These are phyloP conservation scores for Malurus cyaneus DNA, from an alignment of 2,113 vertebrate genomes.

Conservation along the genomic window DNA sequence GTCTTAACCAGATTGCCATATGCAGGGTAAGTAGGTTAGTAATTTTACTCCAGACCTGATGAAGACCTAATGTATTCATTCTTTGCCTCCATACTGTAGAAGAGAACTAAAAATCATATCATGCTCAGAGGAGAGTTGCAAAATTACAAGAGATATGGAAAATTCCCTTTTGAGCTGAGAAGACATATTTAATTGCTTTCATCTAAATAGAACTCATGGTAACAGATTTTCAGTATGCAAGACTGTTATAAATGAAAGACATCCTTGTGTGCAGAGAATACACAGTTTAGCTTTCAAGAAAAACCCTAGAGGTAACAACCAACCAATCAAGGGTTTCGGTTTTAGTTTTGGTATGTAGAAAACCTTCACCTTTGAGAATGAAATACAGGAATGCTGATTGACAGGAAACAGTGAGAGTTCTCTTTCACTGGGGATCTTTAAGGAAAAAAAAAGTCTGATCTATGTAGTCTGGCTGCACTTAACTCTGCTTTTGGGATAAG, in stretches of 20 bases:
- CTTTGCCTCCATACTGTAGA: not conserved
- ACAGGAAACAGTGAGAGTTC: not conserved
- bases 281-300: not conserved
- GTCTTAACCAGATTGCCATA: not conserved
- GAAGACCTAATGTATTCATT: not conserved
- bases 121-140: not conserved
- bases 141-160: not conserved
- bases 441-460: not conserved
- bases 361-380: not conserved
- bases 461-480: not conserved
- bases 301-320: not conserved
- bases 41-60: not conserved
- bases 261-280: not conserved
- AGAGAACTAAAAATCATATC: not conserved
- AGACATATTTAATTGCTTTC: not conserved
- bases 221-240: not conserved
- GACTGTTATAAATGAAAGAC: not conserved
- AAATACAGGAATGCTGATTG: not conserved
- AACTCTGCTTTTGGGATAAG: not conserved
- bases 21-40: not conserved
- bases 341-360: not conserved
- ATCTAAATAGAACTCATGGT: not conserved
- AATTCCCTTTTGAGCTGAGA: not conserved
- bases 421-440: not conserved
- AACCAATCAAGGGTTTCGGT: not conserved